These are phyloP conservation scores for Emys orbicularis DNA, from an alignment of 2,797 vertebrate genomes.

Conservation along the genomic window DNA sequence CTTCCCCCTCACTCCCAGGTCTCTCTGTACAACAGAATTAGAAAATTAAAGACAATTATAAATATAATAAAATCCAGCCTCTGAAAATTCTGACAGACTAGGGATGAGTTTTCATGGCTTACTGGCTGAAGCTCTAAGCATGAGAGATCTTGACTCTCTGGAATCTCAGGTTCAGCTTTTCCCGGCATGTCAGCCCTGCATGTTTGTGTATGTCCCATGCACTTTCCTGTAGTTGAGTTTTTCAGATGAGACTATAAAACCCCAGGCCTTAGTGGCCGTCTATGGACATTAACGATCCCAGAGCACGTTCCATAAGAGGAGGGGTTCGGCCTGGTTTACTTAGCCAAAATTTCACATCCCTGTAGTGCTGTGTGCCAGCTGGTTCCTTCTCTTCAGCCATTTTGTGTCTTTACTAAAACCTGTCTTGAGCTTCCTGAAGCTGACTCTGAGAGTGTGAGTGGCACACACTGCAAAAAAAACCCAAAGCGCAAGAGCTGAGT, in stretches of 20 bases:
- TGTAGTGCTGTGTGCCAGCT: neutral
- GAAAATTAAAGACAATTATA: neutral
- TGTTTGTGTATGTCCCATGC: neutral
- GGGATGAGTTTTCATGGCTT: neutral
- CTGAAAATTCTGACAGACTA: neutral
- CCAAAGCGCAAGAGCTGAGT: neutral
- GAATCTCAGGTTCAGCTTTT: constrained; percentile 8
- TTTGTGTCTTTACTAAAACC: neutral
- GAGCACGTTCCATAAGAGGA: neutral
- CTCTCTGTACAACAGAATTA: accelerated
- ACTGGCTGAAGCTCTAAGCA: neutral
- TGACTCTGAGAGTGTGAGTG: neutral
- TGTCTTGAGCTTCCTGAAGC: neutral
- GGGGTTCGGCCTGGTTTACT: neutral
- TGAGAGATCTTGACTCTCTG: accelerated
- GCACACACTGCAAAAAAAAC: neutral
- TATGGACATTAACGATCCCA: constrained; percentile 18
- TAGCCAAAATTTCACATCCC: neutral
- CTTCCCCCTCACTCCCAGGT: neutral
- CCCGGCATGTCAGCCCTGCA: neutral
- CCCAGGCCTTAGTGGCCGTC: neutral
- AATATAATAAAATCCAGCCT: neutral
- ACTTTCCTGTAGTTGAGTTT: neutral
- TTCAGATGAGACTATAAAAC: neutral
- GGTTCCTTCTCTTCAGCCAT: constrained; percentile 9